phyloP scores from a whole-genome alignment of 1,140 invertebrate species.

The Drosophila neocordata region DNA sequence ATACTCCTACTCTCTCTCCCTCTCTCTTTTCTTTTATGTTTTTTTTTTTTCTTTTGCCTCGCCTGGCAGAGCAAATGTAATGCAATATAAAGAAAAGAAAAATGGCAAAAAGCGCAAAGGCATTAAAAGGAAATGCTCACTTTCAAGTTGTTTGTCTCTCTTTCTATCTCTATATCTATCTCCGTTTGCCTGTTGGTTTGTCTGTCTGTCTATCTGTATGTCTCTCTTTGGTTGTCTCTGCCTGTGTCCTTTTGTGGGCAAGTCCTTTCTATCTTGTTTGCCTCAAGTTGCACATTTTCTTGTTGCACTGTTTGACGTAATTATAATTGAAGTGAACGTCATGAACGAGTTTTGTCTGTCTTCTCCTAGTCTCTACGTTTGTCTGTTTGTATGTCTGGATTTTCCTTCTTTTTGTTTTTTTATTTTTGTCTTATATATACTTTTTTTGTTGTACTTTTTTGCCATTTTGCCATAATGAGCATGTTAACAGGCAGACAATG shows the following conservation, averaged over 20 bases:
- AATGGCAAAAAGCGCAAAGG: constrained; percentile 62
- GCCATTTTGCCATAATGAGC: constrained; percentile 69
- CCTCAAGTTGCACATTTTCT: constrained; percentile 78
- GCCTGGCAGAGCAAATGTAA: constrained; percentile 66
- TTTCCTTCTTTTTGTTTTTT: constrained; percentile 19
- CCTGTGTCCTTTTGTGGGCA: constrained; percentile 58
- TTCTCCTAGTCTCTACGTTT: constrained; percentile 5
- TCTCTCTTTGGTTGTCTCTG: constrained; percentile 6
- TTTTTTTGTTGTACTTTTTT: constrained; percentile 36
- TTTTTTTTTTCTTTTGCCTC: neutral
- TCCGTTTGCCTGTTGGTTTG: too few species aligned
- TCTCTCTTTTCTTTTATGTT: too few species aligned
- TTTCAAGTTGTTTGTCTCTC: constrained; percentile 61
- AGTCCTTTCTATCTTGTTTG: constrained; percentile 68
- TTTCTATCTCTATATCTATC: neutral
- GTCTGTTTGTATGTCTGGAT: constrained; percentile 34
- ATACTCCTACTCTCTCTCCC: neutral
- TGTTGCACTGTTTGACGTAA: constrained; percentile 81
- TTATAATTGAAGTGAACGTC: constrained; percentile 82
- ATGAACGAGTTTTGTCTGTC: constrained; percentile 69
- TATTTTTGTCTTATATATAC: constrained; percentile 18
- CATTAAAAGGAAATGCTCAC: constrained; percentile 80
- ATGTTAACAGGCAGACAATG: constrained; percentile 81
- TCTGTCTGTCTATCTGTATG: constrained; percentile 8
- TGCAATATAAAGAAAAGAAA: constrained; percentile 67